Evolutionary conservation across 2,797 vertebrate genomes (phyloP).

Genomic region (Merluccius polli): DNA sequence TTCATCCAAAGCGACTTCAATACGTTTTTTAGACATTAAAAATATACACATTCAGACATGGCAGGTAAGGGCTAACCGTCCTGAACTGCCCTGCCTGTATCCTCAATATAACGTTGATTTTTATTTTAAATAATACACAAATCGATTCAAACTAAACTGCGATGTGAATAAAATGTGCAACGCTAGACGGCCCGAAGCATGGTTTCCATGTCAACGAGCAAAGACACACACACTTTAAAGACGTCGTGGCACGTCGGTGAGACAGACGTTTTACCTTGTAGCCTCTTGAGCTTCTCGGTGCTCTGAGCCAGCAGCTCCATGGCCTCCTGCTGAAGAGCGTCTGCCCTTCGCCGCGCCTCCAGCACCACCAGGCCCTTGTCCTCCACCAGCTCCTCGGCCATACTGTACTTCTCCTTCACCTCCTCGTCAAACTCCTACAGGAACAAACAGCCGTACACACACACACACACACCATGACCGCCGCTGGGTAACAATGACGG

Average conservation of each 20-base stretch:
- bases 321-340: conserved; percentile 84
- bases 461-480: conserved; percentile 10
- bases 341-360: conserved; percentile 79
- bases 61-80: neutral
- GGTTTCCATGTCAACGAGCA: no score
- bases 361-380: conserved; percentile 78
- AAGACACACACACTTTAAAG: no score
- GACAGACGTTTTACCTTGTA: conserved; percentile 87
- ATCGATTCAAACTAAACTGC: no score
- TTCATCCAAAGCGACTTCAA: no score
- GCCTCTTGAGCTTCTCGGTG: conserved; percentile 79
- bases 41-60: no score
- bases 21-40: no score
- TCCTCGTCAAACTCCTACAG: conserved; percentile 78
- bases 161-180: neutral
- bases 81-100: neutral
- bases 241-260: no score
- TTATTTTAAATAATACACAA: no score
- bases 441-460: conserved; percentile 4
- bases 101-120: no score
- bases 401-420: conserved; percentile 76
- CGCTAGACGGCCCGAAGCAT: no score
- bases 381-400: conserved; percentile 76
- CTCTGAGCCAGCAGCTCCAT: conserved; percentile 82
- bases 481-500: neutral